Evolutionary conservation across 1,140 invertebrate genomes (phyloP).

Genomic region (Monochamus saltuarius): DNA sequence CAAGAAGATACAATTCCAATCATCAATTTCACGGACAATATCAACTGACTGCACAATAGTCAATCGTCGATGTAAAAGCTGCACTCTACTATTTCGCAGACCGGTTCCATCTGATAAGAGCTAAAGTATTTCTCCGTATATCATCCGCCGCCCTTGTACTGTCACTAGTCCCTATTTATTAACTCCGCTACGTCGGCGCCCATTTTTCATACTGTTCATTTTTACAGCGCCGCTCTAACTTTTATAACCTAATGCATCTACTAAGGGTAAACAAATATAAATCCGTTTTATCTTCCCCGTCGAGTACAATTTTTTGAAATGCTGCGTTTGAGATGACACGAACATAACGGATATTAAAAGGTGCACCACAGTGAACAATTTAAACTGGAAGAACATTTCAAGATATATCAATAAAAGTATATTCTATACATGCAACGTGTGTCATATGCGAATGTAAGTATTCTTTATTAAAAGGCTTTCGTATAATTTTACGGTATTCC

Average conservation of each 20-base stretch:
- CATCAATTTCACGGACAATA: too few species aligned
- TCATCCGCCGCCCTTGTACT: constrained; percentile 25
- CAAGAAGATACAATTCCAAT: not conserved
- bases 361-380: too few species aligned
- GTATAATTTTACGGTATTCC: too few species aligned
- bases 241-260: constrained; percentile 27
- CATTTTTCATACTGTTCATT: constrained; percentile 35
- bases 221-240: constrained; percentile 26
- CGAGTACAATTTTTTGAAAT: too few species aligned
- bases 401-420: too few species aligned
- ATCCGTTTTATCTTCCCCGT: constrained; percentile 11
- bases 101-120: constrained; percentile 16
- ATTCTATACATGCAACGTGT: too few species aligned
- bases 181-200: constrained; percentile 24
- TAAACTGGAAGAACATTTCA: too few species aligned
- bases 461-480: too few species aligned
- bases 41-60: too few species aligned
- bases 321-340: too few species aligned
- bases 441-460: too few species aligned
- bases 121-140: constrained; percentile 29
- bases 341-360: too few species aligned
- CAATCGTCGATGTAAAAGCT: not conserved
- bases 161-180: constrained; percentile 34
- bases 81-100: not conserved
- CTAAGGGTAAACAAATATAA: constrained; percentile 15